Percentiles rank a stretch among this genome's conserved stretches.
Evolutionary conservation across 2,113 vertebrate species (phyloP).

Genomic region (Muntiacus reevesi): DNA sequence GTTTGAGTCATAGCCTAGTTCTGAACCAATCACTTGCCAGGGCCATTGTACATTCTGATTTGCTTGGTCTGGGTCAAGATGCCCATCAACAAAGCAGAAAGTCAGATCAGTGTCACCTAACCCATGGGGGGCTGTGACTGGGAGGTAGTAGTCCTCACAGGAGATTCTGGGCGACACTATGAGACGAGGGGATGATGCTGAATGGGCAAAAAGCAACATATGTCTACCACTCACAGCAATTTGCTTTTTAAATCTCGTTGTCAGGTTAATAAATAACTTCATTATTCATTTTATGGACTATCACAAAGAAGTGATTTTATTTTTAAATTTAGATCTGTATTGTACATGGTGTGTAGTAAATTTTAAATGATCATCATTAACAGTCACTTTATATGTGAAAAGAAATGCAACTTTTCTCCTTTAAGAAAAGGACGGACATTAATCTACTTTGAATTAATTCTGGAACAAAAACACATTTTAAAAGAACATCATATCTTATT

Average conservation of each 20-base stretch:
- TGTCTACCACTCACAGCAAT: not conserved
- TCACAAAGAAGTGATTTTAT: not conserved
- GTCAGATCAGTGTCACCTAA: not conserved
- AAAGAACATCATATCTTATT: not conserved
- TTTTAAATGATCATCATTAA: not conserved
- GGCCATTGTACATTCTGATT: not conserved
- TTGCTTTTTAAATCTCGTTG: not conserved
- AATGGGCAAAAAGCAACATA: not conserved
- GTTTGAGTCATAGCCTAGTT: not conserved
- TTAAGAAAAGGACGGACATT: not conserved
- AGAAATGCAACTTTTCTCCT: not conserved
- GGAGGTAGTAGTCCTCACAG: too few relatives aligned
- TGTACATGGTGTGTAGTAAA: not conserved
- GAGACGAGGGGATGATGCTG: not conserved
- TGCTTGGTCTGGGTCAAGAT: not conserved
- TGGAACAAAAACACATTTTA: not conserved
- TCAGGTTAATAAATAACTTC: not conserved
- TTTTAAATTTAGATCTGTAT: not conserved
- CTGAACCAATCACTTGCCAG: not conserved
- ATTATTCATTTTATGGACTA: not conserved
- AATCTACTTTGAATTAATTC: slow-evolving; percentile 25
- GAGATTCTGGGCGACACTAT: not conserved
- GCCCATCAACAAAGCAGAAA: not conserved
- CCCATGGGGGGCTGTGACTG: not conserved
- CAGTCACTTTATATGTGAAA: not conserved